phyloP scores from a whole-genome alignment of 2,888 invertebrate species.

The Altica lythri region DNA sequence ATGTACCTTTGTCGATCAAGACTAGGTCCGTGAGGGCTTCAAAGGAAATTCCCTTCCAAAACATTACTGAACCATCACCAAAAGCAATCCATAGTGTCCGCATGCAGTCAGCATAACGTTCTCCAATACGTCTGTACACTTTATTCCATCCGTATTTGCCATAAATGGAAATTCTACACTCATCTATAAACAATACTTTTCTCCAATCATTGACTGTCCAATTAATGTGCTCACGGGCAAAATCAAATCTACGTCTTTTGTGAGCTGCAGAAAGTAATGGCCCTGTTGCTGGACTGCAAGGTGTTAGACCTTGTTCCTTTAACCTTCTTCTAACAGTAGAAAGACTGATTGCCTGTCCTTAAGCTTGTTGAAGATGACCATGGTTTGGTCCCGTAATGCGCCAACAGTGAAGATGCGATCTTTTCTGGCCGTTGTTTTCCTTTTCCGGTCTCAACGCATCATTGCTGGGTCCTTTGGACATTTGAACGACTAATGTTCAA shows the following conservation, averaged over 20 bases:
- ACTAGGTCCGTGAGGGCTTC: constrained; percentile 1
- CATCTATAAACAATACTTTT: background rate
- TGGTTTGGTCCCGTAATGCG: background rate
- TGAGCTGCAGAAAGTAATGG: constrained; percentile 1
- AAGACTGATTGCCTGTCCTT: background rate
- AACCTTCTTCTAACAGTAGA: background rate
- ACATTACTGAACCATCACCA: background rate
- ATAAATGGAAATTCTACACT: constrained; percentile 3
- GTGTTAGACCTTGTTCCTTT: background rate
- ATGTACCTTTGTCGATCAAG: background rate
- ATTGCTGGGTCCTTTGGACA: no score
- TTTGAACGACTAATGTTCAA: no score
- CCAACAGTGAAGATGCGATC: background rate
- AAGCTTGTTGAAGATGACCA: background rate
- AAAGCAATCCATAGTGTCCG: background rate
- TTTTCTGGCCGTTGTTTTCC: background rate
- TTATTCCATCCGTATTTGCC: constrained; percentile 1
- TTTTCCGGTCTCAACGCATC: no score
- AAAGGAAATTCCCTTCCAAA: constrained; percentile 2
- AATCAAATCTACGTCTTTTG: constrained; percentile 1
- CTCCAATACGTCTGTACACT: constrained; percentile 7
- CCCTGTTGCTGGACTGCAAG: background rate
- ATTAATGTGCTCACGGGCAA: constrained; percentile 1
- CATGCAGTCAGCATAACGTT: constrained; percentile 1
- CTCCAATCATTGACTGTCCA: background rate